These are phyloP conservation scores for Lanius ludovicianus DNA, from an alignment of 2,113 vertebrate genomes.

Conservation along the genomic window DNA sequence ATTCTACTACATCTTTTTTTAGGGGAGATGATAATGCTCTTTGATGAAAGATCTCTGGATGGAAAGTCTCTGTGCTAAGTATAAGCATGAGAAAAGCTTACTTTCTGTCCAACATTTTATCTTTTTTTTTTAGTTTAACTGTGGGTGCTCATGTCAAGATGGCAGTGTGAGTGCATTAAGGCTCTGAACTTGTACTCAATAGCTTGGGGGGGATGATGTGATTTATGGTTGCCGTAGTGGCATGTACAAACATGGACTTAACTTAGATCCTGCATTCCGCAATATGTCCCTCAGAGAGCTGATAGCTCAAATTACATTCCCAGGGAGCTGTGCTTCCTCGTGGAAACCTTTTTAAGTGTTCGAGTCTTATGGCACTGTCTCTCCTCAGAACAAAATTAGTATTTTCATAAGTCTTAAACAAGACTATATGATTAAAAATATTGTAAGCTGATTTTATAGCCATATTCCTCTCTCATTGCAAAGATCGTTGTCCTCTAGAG, in stretches of 20 bases:
- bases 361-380: neutral
- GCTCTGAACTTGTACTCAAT: neutral
- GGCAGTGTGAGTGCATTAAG: neutral
- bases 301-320: neutral
- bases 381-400: neutral
- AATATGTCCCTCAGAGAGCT: neutral
- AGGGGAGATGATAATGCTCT: neutral
- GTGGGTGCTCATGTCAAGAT: neutral
- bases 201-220: neutral
- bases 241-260: slow-evolving; percentile 5
- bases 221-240: neutral
- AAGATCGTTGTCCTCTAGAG: neutral
- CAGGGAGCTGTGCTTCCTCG: neutral
- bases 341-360: neutral
- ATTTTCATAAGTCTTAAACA: neutral
- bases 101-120: neutral
- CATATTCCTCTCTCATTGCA: neutral
- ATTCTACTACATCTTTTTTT: slow-evolving; percentile 21
- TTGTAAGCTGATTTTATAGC: neutral
- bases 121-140: neutral
- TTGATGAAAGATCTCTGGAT: slow-evolving; percentile 30
- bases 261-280: neutral
- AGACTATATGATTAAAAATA: neutral
- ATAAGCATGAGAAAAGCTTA: neutral
- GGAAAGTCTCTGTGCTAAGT: neutral